Evolutionary conservation across 2,113 vertebrate genomes (phyloP), one percentile per base, ranked within the genome.

Genomic region (Brachyistius frenatus): DNA sequence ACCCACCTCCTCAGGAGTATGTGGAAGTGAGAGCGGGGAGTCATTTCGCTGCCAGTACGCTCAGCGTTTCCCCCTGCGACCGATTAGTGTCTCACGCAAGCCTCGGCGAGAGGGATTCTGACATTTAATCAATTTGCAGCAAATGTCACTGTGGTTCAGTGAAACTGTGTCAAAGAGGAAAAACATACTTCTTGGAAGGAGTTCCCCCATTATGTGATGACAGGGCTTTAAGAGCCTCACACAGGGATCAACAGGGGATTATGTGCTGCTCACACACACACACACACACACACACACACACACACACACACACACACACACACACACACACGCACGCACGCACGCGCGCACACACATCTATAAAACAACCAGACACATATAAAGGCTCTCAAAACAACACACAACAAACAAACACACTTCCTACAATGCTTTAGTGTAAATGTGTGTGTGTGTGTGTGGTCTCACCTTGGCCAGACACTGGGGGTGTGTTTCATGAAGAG

Each of bases 401-500:
- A 54, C 58, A 55, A 75, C 75, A 81, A 80, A 87, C 60, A 83
- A 61, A 73, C 53, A 64, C 54, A 75, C 14, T 5, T 54, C 75
- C 16, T 74, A 3, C 36, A 55, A 68, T 33, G 63, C 46, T 23
- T 76, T 68, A 75, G 23, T 63, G 3, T 62, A 35, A 55, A 55
- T 58, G 58, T 54, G 55, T 70, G 37, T 66, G 7, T 52, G 54
- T 60, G 75, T 79, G 86, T 83, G 80, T 67, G 69, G 63, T 80
- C 87, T 89, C 88, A 98, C 98, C 96, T 96, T 97, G 86, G 95
- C 95, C 90, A 97, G 94, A 92, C 97, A 98, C 77, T 94, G 95
- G 16, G 94, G 90, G 89, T 97, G 96, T 36, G 75, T 94, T 88
- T 99, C 98, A 31, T 94, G 94, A 80, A 96, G 35, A 63, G 94